A percentile compares a stretch with the other conserved stretches of the same genome.
Conservation (phyloP, 2,888 invertebrate genomes). For the Epirrita christyi region DNA sequence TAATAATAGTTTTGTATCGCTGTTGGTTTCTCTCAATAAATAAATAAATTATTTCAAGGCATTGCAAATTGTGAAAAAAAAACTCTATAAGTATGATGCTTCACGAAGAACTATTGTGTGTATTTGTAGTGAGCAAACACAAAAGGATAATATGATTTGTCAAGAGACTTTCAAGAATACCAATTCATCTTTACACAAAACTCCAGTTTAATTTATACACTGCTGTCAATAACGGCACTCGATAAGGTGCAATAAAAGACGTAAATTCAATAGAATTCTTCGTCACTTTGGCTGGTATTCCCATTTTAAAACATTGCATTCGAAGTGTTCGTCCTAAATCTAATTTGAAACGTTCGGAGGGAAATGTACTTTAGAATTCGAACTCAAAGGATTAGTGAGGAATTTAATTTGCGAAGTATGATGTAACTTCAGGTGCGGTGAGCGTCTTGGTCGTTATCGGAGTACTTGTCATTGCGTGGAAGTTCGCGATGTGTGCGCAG, state of each 20-base stretch:
- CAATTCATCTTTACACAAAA: slow-evolving; percentile 36
- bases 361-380: slow-evolving; percentile 47
- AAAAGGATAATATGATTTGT: slow-evolving; percentile 22
- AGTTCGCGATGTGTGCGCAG: slow-evolving; percentile 47
- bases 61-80: slow-evolving; percentile 17
- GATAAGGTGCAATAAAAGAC: slow-evolving; percentile 61
- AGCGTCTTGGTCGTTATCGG: slow-evolving; percentile 50
- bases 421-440: slow-evolving; percentile 54
- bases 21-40: too few species aligned
- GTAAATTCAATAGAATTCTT: slow-evolving; percentile 68
- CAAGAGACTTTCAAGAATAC: slow-evolving; percentile 35
- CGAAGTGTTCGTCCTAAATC: slow-evolving; percentile 68
- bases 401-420: slow-evolving; percentile 65
- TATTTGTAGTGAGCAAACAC: slow-evolving; percentile 21
- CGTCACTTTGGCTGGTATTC: slow-evolving; percentile 62
- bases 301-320: slow-evolving; percentile 61
- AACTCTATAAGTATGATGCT: slow-evolving; percentile 21
- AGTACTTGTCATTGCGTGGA: slow-evolving; percentile 51
- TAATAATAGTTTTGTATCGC: too few species aligned
- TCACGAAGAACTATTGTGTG: slow-evolving; percentile 19
- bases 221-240: slow-evolving; percentile 46
- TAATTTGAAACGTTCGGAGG: slow-evolving; percentile 60
- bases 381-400: slow-evolving; percentile 52
- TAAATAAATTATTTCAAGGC: slow-evolving; percentile 11
- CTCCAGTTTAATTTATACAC: slow-evolving; percentile 37